Evolutionary conservation across 2,888 invertebrate genomes (phyloP).

Genomic region (Zygaena filipendulae): DNA sequence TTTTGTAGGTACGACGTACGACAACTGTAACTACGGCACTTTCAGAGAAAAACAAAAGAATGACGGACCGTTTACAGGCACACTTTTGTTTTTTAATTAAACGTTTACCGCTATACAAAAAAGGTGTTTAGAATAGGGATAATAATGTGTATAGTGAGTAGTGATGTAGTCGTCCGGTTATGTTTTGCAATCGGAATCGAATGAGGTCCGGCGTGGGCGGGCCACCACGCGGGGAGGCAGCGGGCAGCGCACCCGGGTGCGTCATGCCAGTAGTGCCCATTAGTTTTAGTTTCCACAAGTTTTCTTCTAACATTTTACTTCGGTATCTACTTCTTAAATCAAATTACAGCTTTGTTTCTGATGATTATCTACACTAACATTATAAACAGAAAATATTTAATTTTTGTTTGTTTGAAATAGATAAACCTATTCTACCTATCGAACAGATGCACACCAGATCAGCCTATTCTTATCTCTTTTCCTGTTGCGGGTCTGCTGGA

Average conservation of each 20-base stretch:
- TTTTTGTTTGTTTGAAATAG: too few species aligned
- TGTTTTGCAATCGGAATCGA: slow-evolving; percentile 61
- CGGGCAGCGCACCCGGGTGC: slow-evolving; percentile 50
- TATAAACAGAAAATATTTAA: too few species aligned
- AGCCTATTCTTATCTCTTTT: too few species aligned
- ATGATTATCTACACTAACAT: too few species aligned
- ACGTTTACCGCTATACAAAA: too few species aligned
- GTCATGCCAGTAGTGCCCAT: slow-evolving; percentile 20
- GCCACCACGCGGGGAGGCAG: slow-evolving; percentile 31
- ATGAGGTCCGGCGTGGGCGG: slow-evolving; percentile 44
- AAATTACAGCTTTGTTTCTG: too few species aligned
- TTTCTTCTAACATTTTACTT: neutral
- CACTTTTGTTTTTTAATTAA: neutral
- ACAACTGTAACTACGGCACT: too few species aligned
- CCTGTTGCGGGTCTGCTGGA: too few species aligned
- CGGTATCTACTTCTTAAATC: slow-evolving; percentile 4
- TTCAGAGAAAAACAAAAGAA: neutral
- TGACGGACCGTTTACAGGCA: neutral
- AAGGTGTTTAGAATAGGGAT: neutral
- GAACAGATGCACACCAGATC: too few species aligned
- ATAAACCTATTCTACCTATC: too few species aligned
- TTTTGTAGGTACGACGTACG: too few species aligned
- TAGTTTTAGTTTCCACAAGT: neutral
- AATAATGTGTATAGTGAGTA: neutral
- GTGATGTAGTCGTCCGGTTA: slow-evolving; percentile 46